Evolutionary conservation across 2,797 vertebrate species (phyloP), one percentile per base, ranked within the genome.

Genomic region (Danio choprae): DNA sequence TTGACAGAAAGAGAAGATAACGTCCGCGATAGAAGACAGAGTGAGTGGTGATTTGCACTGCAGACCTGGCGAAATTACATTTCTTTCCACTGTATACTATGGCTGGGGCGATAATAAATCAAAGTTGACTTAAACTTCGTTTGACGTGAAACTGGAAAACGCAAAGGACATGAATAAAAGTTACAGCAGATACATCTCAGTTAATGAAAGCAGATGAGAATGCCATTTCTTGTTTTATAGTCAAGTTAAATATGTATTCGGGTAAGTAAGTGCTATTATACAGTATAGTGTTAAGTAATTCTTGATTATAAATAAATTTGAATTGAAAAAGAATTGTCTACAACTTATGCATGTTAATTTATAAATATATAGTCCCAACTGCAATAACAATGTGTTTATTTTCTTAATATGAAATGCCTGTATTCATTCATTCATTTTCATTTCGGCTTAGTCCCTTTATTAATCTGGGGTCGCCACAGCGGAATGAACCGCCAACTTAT

Each of bases 161-260:
- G 0, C 16, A 20, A 51, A 40, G n/a, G 16, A 53, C 53, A 70
- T 40, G 0, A 38, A 38, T 51, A 8, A 38, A n/a, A 12, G 51
- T 69, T 53, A 53, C 67, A 53, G 3, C 4, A 5, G 22, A 69
- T 69, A 18, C n/a, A 69, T 18, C 2, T 69, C n/a, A 40, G 46
- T 40, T n/a, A n/a, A 70, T 40, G 6, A 7, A 40, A 70, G 7
- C 40, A 58, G 56, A 72, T 44, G 38, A 43, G 55, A 51, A 22
- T 22, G n/a, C 8, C 12, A 55, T 6, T 58, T 9, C 38, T 22
- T 22, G 38, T 43, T 56, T 72, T 43, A 11, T 43, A 71, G 38
- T 62, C 44, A 70, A 72, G 69, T 48, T 18, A 59, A 50, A 69
- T 29, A 16, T 68, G 29, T 29, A 79, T 58, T 79, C 29, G 29